phyloP scores from a whole-genome alignment of 2,888 invertebrate species.

The Pristionchus japonicus region DNA sequence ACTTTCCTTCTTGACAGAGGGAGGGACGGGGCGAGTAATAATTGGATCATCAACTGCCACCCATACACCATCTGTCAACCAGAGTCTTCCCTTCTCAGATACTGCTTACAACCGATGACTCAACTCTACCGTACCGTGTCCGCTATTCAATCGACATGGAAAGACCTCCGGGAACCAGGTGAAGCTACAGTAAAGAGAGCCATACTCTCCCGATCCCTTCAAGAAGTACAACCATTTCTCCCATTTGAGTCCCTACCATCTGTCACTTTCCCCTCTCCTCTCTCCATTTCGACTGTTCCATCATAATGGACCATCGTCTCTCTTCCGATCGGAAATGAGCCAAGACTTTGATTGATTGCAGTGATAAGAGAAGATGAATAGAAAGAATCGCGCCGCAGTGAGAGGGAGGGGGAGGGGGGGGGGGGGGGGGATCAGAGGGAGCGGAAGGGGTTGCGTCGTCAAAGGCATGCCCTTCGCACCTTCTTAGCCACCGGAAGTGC shows the following conservation, averaged over 20 bases:
- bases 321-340: conserved; percentile 32
- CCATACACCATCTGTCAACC: conserved; percentile 35
- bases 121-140: background rate
- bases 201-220: background rate
- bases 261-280: background rate
- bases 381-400: background rate
- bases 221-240: background rate
- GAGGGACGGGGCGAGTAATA: conserved; percentile 6
- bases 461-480: conserved; percentile 12
- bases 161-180: background rate
- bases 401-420: background rate
- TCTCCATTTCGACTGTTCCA: conserved; percentile 26
- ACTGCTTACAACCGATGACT: background rate
- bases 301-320: conserved; percentile 28
- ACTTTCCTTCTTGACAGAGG: conserved; percentile 12
- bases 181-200: background rate
- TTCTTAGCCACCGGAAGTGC: conserved; percentile 4
- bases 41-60: conserved; percentile 35
- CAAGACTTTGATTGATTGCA: conserved; percentile 35
- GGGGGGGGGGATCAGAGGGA: background rate
- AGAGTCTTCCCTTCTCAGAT: background rate
- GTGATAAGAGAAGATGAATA: conserved; percentile 16
- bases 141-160: background rate
- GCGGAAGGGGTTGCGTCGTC: background rate
- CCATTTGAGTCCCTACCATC: conserved; percentile 30